Percentiles rank a stretch among this genome's conserved stretches.
phyloP scores from a whole-genome alignment of 2,113 vertebrate species.

The Jacana jacana region DNA sequence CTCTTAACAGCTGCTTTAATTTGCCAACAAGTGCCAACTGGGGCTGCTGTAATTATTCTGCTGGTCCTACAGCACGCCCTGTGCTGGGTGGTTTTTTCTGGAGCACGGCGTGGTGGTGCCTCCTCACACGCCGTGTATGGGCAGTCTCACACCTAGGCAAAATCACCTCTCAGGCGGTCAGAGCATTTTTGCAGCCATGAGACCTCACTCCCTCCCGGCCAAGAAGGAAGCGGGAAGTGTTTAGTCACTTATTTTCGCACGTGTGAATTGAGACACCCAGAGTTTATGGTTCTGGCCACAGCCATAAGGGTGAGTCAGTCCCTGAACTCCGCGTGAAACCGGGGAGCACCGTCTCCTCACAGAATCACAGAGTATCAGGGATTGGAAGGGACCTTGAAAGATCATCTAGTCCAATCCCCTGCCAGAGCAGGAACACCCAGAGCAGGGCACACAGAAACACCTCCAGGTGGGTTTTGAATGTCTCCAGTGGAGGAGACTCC shows the following conservation, averaged over 20 bases:
- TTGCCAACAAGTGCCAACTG: constrained; percentile 20
- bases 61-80: neutral
- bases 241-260: neutral
- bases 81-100: neutral
- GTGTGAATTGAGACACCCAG: neutral
- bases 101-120: fast-evolving
- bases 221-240: neutral
- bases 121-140: neutral
- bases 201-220: neutral
- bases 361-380: no score
- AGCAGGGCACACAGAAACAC: no score
- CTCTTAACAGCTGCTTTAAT: constrained; percentile 41
- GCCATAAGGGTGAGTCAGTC: neutral
- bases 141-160: neutral
- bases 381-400: no score
- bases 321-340: neutral
- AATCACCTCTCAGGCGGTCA: neutral
- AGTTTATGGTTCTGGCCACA: constrained; percentile 11
- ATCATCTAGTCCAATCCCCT: no score
- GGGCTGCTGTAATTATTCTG: constrained; percentile 38
- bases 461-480: no score
- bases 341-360: no score
- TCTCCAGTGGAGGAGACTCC: no score
- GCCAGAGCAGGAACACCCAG: no score
- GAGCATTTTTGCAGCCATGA: neutral